These are phyloP conservation scores for Ceratosolen solmsi DNA, from an alignment of 1,140 invertebrate species.

Conservation along the genomic window DNA sequence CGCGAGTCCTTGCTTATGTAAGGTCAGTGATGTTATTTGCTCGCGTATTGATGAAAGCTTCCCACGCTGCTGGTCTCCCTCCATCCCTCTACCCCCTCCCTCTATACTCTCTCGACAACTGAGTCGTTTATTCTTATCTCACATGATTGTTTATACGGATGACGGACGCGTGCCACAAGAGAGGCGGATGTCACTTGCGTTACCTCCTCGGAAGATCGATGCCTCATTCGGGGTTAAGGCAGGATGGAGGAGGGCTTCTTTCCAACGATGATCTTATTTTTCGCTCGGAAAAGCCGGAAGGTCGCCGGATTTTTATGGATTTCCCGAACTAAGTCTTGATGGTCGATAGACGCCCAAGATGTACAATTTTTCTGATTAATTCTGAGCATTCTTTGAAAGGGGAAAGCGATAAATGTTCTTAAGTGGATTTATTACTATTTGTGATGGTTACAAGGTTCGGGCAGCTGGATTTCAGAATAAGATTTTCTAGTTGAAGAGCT, in stretches of 20 bases:
- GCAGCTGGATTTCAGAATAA: no score
- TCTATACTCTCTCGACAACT: not conserved
- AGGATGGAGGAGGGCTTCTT: not conserved
- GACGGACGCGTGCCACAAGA: not conserved
- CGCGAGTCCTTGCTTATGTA: not conserved
- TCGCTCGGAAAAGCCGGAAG: not conserved
- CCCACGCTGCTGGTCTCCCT: constrained; percentile 11
- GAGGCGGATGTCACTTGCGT: not conserved
- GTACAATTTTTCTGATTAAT: not conserved
- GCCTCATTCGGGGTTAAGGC: not conserved
- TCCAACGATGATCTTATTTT: not conserved
- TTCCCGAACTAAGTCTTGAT: not conserved
- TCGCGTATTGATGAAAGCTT: not conserved
- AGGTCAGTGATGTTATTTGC: constrained; percentile 1
- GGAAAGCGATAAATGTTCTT: not conserved
- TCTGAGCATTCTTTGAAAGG: not conserved
- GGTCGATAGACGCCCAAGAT: not conserved
- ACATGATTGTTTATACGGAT: constrained; percentile 32
- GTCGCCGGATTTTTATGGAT: not conserved
- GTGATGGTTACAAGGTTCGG: no score
- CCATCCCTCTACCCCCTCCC: not conserved
- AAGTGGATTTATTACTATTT: constrained; percentile 6
- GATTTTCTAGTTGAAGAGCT: no score
- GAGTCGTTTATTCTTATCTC: constrained; percentile 39
- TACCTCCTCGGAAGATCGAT: constrained; percentile 19